Conservation (phyloP, 2,888 invertebrate genomes). For the Furcula furcula region DNA sequence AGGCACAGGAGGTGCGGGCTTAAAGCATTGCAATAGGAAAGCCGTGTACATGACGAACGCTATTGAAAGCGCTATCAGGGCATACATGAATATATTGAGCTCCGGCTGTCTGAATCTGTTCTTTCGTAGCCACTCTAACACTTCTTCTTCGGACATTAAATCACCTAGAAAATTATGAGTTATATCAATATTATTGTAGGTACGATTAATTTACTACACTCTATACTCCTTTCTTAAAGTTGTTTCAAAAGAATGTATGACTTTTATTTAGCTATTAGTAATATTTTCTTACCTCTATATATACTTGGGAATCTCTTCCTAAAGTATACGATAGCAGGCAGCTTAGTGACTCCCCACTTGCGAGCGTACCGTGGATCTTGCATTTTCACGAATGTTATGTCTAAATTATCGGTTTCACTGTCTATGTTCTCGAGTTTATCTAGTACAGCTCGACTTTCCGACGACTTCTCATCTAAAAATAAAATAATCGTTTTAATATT, state of each 20-base stretch:
- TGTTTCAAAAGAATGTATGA: too few relatives aligned
- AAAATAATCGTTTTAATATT: not conserved
- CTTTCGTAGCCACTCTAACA: conserved; percentile 95
- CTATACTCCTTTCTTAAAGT: too few relatives aligned
- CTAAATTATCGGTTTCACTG: conserved; percentile 95
- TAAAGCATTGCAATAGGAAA: conserved; percentile 94
- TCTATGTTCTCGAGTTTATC: conserved; percentile 96
- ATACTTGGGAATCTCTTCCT: conserved; percentile 95
- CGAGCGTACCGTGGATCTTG: conserved; percentile 94
- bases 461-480: conserved; percentile 88
- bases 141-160: conserved; percentile 90
- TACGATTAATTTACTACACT: too few relatives aligned
- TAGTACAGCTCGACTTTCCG: conserved; percentile 91
- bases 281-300: conserved; percentile 87
- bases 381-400: conserved; percentile 97
- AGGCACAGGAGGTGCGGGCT: conserved; percentile 84
- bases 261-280: too few relatives aligned
- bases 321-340: conserved; percentile 96
- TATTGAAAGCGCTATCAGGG: conserved; percentile 91
- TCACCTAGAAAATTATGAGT: conserved; percentile 83
- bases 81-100: conserved; percentile 96
- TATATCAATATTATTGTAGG: too few relatives aligned
- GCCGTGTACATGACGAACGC: conserved; percentile 95
- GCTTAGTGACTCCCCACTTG: conserved; percentile 95
- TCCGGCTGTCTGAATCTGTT: conserved; percentile 96